Percentiles rank a stretch among this genome's conserved stretches.
These are phyloP conservation scores for Paraplagusia blochii DNA, from an alignment of 2,113 vertebrate genomes.

Conservation along the genomic window DNA sequence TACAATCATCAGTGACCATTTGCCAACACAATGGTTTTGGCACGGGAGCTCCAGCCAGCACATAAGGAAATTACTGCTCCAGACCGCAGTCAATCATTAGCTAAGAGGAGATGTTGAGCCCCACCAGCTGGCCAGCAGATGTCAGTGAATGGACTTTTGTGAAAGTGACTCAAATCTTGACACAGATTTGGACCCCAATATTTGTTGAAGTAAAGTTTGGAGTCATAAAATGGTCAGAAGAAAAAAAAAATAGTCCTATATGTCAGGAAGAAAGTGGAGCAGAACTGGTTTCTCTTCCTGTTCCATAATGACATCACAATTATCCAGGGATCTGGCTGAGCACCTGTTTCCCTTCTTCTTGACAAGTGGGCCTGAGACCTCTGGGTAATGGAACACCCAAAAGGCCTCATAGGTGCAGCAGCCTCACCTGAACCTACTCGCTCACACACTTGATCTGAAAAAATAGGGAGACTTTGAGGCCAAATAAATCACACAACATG, in stretches of 20 bases:
- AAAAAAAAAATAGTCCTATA: conserved; percentile 18
- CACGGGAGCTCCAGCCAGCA: conserved; percentile 14
- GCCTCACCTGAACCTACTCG: conserved; percentile 20
- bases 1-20: neutral
- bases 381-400: conserved; percentile 43
- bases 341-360: conserved; percentile 65
- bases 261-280: conserved; percentile 8
- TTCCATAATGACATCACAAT: conserved; percentile 41
- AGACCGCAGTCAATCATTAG: conserved; percentile 12
- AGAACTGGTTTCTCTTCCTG: conserved; percentile 35
- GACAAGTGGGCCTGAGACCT: conserved; percentile 41
- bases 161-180: conserved; percentile 1
- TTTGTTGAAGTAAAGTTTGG: conserved; percentile 13
- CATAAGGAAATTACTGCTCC: neutral
- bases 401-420: conserved; percentile 17
- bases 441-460: conserved; percentile 26
- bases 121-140: conserved; percentile 13
- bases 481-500: conserved; percentile 69
- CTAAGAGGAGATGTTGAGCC: neutral
- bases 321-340: conserved; percentile 35
- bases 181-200: conserved; percentile 18
- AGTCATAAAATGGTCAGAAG: conserved; percentile 17
- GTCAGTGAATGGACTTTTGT: conserved; percentile 18
- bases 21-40: conserved; percentile 10
- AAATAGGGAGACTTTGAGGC: conserved; percentile 29